Conservation (phyloP, 2,113 vertebrate genomes). For the Python bivittatus region DNA sequence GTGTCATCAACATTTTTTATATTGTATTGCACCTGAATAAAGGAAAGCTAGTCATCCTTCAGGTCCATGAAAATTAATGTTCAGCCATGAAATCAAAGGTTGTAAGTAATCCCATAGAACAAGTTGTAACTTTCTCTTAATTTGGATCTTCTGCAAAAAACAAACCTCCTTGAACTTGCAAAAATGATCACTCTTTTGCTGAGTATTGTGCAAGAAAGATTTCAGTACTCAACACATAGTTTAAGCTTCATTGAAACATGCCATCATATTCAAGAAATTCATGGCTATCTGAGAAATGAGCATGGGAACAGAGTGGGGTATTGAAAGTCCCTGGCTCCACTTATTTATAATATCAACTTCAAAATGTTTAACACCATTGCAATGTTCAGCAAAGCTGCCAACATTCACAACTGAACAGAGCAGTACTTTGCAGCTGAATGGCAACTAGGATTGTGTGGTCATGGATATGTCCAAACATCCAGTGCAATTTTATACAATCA, state of each 20-base stretch:
- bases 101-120: too few species aligned
- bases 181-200: too few species aligned
- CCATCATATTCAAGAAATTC: background rate
- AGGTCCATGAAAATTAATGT: too few species aligned
- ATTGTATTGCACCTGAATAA: too few species aligned
- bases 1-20: too few species aligned
- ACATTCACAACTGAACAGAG: background rate
- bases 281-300: background rate
- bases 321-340: background rate
- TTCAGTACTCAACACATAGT: background rate
- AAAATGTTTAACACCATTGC: background rate
- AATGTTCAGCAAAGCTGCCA: background rate
- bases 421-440: background rate
- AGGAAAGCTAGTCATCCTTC: too few species aligned
- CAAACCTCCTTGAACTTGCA: too few species aligned
- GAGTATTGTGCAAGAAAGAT: too few species aligned
- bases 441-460: background rate
- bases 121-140: too few species aligned
- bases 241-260: background rate
- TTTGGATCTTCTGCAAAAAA: too few species aligned
- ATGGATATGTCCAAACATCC: background rate
- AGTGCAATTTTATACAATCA: background rate
- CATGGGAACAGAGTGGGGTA: conserved; percentile 16
- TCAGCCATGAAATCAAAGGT: too few species aligned
- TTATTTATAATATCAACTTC: conserved; percentile 14